Conservation (phyloP, 2,113 vertebrate species). For the Sinocyclocheilus maitianheensis region DNA sequence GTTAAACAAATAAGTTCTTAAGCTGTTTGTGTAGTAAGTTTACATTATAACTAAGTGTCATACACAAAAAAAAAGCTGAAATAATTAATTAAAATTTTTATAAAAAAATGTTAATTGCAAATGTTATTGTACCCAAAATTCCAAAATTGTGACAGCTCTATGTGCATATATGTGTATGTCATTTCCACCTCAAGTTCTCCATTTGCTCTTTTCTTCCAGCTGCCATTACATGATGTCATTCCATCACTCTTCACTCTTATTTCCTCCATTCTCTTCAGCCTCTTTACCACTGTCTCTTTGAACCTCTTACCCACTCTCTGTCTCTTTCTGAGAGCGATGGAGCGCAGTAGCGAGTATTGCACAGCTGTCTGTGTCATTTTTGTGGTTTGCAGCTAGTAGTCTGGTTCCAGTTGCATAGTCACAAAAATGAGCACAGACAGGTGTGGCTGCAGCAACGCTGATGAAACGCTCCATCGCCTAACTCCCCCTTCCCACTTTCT, state of each 20-base stretch:
- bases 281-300: not conserved
- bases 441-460: slow-evolving; percentile 59
- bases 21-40: not conserved
- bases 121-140: not conserved
- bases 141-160: not conserved
- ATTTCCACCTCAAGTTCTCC: not conserved
- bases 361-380: slow-evolving; percentile 61
- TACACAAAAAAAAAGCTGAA: not conserved
- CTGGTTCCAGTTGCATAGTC: slow-evolving; percentile 61
- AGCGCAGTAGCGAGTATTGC: slow-evolving; percentile 56
- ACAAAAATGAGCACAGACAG: slow-evolving; percentile 62
- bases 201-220: not conserved
- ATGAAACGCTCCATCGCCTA: slow-evolving; percentile 56
- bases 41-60: not conserved
- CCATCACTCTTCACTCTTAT: not conserved
- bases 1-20: too few relatives aligned
- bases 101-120: not conserved
- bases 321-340: slow-evolving; percentile 50
- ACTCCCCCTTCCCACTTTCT: slow-evolving; percentile 12
- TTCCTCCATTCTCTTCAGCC: not conserved
- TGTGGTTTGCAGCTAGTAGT: slow-evolving; percentile 62
- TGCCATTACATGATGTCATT: not conserved
- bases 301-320: not conserved
- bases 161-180: not conserved
- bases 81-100: not conserved